Conservation (phyloP, 2,797 vertebrate species). For the Spea hammondii region DNA sequence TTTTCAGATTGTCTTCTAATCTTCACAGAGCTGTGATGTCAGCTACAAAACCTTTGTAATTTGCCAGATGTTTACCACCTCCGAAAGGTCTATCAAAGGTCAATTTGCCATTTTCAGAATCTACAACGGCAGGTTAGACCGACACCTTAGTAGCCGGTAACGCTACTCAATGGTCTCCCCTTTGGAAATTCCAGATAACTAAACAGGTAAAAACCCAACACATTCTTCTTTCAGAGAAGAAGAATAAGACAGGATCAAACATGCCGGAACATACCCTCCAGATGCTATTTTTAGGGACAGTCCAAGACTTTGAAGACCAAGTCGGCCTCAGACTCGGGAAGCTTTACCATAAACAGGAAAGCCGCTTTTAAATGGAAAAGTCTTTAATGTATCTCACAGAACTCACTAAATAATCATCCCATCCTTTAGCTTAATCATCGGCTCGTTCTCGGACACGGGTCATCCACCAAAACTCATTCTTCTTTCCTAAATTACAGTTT, state of each 20-base stretch:
- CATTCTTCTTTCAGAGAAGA: neutral
- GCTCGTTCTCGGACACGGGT: neutral
- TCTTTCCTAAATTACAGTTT: neutral
- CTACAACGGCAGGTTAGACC: too few species aligned
- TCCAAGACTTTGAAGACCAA: constrained; percentile 21
- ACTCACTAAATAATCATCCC: neutral
- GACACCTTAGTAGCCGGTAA: too few species aligned
- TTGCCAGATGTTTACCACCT: too few species aligned
- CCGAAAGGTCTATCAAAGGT: too few species aligned
- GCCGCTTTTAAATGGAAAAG: constrained; percentile 18
- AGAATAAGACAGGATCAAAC: neutral
- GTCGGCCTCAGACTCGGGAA: constrained; percentile 27
- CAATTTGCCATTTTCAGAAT: too few species aligned
- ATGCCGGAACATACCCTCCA: constrained; percentile 1
- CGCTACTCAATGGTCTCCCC: too few species aligned
- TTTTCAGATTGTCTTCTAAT: too few species aligned
- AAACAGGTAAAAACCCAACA: neutral
- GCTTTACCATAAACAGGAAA: constrained; percentile 42
- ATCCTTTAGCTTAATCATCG: constrained; percentile 6
- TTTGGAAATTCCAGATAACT: too few species aligned
- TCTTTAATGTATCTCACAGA: constrained; percentile 7
- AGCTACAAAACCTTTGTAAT: too few species aligned
- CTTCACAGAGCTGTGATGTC: too few species aligned
- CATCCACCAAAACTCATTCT: constrained; percentile 3
- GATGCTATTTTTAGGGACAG: constrained; percentile 29